phyloP scores from a whole-genome alignment of 2,113 vertebrate genomes.

The Beaufortia kweichowensis region DNA sequence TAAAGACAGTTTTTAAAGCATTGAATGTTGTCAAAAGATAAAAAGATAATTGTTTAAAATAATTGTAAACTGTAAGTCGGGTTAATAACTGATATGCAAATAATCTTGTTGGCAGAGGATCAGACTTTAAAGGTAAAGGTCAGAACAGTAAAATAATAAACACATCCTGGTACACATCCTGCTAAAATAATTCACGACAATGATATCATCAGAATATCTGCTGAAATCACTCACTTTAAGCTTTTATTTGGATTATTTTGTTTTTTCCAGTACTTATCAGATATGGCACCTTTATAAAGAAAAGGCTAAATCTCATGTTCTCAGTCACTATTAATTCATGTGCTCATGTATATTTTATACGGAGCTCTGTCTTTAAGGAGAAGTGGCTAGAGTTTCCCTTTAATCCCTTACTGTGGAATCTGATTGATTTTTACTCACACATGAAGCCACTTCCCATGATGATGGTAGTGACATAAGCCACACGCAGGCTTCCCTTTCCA shows the following conservation, averaged over 20 bases:
- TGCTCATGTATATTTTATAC: slow-evolving; percentile 68
- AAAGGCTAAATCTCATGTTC: slow-evolving; percentile 61
- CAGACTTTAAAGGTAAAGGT: slow-evolving; percentile 11
- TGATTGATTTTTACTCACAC: slow-evolving; percentile 69
- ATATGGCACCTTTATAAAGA: slow-evolving; percentile 58
- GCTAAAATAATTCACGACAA: too few relatives aligned
- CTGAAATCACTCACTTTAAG: too few relatives aligned
- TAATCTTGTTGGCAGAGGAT: not conserved
- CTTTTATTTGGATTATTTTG: too few relatives aligned
- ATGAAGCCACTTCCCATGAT: slow-evolving; percentile 64
- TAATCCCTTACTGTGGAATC: slow-evolving; percentile 60
- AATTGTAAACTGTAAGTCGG: not conserved
- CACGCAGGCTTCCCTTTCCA: slow-evolving; percentile 36
- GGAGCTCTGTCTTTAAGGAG: slow-evolving; percentile 49
- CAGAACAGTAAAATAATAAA: not conserved
- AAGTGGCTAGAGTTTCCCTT: slow-evolving; percentile 58
- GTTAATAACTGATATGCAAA: slow-evolving; percentile 45
- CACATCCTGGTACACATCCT: too few relatives aligned
- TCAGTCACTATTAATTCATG: slow-evolving; percentile 51
- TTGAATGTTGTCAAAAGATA: too few relatives aligned
- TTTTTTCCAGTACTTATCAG: not conserved
- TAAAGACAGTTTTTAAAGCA: too few relatives aligned
- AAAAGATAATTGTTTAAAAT: too few relatives aligned
- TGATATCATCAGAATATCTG: too few relatives aligned
- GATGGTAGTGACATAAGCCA: slow-evolving; percentile 55